These are phyloP conservation scores for Ypsolopha sequella DNA, from an alignment of 2,888 invertebrate species.

Conservation along the genomic window DNA sequence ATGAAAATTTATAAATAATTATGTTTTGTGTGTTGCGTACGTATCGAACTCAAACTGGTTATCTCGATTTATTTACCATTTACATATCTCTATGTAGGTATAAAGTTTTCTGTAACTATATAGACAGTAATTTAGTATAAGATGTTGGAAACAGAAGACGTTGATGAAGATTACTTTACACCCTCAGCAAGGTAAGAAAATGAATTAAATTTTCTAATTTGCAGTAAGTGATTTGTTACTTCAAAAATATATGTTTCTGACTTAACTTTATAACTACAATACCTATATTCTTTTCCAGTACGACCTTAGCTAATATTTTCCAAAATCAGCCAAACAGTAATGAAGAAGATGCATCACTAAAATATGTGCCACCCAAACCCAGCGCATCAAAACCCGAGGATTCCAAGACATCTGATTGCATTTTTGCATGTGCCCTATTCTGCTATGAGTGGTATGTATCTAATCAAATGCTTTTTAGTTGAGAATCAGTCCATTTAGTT, in stretches of 20 bases:
- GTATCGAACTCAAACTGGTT: too few species aligned
- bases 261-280: too few species aligned
- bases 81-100: too few species aligned
- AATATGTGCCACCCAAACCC: slow-evolving; percentile 44
- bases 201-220: neutral
- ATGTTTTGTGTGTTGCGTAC: too few species aligned
- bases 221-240: slow-evolving; percentile 3
- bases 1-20: too few species aligned
- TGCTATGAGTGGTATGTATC: slow-evolving; percentile 49
- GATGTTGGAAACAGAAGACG: slow-evolving; percentile 41
- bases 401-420: slow-evolving; percentile 31
- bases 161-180: slow-evolving; percentile 59
- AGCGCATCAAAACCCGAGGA: slow-evolving; percentile 25
- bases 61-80: too few species aligned
- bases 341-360: slow-evolving; percentile 38
- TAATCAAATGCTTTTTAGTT: too few species aligned
- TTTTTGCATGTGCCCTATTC: slow-evolving; percentile 42
- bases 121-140: neutral
- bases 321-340: slow-evolving; percentile 19
- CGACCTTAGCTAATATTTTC: slow-evolving; percentile 52
- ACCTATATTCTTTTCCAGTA: slow-evolving; percentile 38
- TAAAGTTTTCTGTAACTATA: too few species aligned
- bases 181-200: slow-evolving; percentile 39
- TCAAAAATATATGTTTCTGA: neutral
- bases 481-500: too few species aligned